Evolutionary conservation across 2,888 invertebrate genomes (phyloP).

Genomic region (Nezara viridula): DNA sequence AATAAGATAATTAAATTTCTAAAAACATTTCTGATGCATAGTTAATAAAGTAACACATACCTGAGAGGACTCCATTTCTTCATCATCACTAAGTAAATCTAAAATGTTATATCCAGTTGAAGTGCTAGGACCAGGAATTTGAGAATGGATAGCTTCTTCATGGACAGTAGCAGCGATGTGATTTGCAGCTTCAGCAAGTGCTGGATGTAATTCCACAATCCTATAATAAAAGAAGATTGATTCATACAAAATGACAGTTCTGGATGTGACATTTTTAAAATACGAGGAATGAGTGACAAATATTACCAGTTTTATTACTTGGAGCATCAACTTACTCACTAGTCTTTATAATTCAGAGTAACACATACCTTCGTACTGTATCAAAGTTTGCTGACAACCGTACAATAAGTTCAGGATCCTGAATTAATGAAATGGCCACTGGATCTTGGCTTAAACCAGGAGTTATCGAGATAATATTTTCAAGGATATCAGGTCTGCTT

Average conservation of each 20-base stretch:
- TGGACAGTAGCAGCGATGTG: conserved; percentile 76
- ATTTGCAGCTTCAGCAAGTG: conserved; percentile 78
- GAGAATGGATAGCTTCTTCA: conserved; percentile 68
- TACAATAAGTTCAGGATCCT: conserved; percentile 82
- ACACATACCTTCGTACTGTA: conserved; percentile 73
- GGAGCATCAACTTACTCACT: neutral
- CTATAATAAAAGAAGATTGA: conserved; percentile 67
- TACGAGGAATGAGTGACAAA: neutral
- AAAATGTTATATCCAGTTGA: conserved; percentile 72
- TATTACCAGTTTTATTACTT: neutral
- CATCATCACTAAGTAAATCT: conserved; percentile 73
- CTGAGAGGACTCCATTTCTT: conserved; percentile 72
- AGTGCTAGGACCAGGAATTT: conserved; percentile 66
- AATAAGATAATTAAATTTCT: neutral
- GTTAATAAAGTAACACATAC: conserved; percentile 60
- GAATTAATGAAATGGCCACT: conserved; percentile 80
- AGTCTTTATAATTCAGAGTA: neutral
- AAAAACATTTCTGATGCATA: neutral
- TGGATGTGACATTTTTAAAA: neutral
- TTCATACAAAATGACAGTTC: neutral
- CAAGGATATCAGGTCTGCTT: conserved; percentile 72
- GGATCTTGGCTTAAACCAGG: conserved; percentile 81
- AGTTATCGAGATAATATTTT: conserved; percentile 79
- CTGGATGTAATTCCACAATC: conserved; percentile 79
- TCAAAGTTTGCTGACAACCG: conserved; percentile 77